A percentile compares a stretch with the other conserved stretches of the same genome.
phyloP scores from a whole-genome alignment of 2,888 invertebrate genomes.

The Spodoptera littoralis region DNA sequence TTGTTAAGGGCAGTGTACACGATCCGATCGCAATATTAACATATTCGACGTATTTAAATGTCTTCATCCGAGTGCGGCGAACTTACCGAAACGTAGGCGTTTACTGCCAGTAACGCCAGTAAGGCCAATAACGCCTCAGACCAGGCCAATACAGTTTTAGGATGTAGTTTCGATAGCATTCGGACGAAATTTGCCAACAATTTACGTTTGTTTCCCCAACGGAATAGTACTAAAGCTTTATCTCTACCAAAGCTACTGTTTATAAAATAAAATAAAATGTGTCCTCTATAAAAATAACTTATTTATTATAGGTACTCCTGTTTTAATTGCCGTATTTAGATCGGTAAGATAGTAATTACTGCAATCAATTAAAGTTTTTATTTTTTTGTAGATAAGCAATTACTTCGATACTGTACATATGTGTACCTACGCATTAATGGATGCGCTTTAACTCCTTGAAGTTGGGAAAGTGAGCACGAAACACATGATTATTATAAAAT shows the following conservation, averaged over 20 bases:
- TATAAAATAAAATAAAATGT: slow-evolving; percentile 21
- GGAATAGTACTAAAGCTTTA: slow-evolving; percentile 36
- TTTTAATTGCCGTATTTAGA: slow-evolving; percentile 41
- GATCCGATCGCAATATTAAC: slow-evolving; percentile 62
- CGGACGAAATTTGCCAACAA: slow-evolving; percentile 36
- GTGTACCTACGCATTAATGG: neutral
- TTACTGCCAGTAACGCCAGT: slow-evolving; percentile 44
- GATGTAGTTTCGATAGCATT: slow-evolving; percentile 38
- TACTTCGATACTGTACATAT: slow-evolving; percentile 8
- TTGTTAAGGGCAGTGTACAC: slow-evolving; percentile 60
- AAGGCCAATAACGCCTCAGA: slow-evolving; percentile 50
- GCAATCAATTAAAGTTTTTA: slow-evolving; percentile 22
- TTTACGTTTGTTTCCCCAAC: slow-evolving; percentile 40
- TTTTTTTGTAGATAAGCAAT: slow-evolving; percentile 23
- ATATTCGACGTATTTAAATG: slow-evolving; percentile 63
- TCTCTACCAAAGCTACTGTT: slow-evolving; percentile 34
- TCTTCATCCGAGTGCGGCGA: slow-evolving; percentile 61
- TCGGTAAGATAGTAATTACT: slow-evolving; percentile 41
- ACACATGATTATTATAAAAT: slow-evolving; percentile 24
- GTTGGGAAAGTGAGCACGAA: slow-evolving; percentile 28
- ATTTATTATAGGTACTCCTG: slow-evolving; percentile 4
- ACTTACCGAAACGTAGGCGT: slow-evolving; percentile 62
- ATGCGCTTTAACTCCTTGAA: slow-evolving; percentile 13
- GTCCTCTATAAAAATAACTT: slow-evolving; percentile 21
- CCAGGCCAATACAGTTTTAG: slow-evolving; percentile 57